Conservation (phyloP, 23 tunicate genomes). For the Styela clava region DNA sequence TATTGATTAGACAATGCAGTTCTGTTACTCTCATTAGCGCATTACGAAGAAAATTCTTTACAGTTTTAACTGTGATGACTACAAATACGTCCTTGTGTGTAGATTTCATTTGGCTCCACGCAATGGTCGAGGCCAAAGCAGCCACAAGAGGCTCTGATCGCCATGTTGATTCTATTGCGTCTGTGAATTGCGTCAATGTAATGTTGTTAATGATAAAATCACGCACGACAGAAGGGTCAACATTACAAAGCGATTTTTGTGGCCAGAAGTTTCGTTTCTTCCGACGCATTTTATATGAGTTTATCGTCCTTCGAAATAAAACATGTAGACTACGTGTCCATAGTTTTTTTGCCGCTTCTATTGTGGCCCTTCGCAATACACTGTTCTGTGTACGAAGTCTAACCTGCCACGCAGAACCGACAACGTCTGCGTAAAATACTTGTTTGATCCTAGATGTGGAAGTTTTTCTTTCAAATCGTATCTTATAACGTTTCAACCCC, state of each 20-base stretch:
- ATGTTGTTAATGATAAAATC: not conserved
- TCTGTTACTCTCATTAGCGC: not conserved
- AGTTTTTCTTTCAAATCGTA: conserved; percentile 6
- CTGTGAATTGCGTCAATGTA: not conserved
- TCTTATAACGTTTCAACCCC: not conserved
- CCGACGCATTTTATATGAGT: not conserved
- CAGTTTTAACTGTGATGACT: not conserved
- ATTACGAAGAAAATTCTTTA: conserved; percentile 1
- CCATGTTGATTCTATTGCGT: conserved; percentile 13
- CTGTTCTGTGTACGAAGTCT: conserved; percentile 19
- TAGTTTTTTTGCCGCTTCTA: not conserved
- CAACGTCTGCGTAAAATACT: conserved; percentile 15
- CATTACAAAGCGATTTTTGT: not conserved
- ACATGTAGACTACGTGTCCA: not conserved
- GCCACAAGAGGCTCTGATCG: not conserved
- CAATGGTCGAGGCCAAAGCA: not conserved
- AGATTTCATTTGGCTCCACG: conserved; percentile 15
- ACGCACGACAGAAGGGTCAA: not conserved
- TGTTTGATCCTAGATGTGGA: not conserved
- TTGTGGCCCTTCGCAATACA: not conserved
- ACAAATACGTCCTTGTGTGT: conserved; percentile 8
- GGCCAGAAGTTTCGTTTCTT: conserved; percentile 4
- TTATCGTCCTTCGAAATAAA: not conserved
- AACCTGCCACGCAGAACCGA: not conserved
- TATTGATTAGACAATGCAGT: not conserved